phyloP scores from a whole-genome alignment of 2,888 invertebrate genomes.

The Onthophagus sagittarius region DNA sequence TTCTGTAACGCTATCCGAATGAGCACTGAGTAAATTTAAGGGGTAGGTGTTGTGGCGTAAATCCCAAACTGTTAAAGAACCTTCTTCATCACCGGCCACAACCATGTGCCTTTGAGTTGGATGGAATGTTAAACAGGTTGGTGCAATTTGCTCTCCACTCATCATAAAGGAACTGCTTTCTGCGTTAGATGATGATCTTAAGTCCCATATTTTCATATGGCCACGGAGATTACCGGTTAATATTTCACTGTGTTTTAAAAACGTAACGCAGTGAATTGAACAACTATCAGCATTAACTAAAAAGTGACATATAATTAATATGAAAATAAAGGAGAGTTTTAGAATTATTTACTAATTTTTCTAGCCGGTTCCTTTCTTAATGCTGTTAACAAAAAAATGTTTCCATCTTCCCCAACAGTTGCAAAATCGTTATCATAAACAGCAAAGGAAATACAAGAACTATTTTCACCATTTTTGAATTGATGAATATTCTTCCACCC shows the following conservation, averaged over 20 bases:
- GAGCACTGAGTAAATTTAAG: constrained; percentile 75
- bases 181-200: constrained; percentile 60
- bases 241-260: constrained; percentile 68
- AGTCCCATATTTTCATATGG: constrained; percentile 86
- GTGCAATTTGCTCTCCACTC: constrained; percentile 69
- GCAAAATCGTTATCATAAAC: constrained; percentile 74
- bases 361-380: constrained; percentile 51
- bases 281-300: constrained; percentile 68
- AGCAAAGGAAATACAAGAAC: constrained; percentile 74
- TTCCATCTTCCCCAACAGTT: constrained; percentile 83
- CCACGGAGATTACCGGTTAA: constrained; percentile 84
- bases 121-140: constrained; percentile 74
- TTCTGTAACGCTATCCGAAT: constrained; percentile 73
- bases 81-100: constrained; percentile 82
- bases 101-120: constrained; percentile 84
- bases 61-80: constrained; percentile 87
- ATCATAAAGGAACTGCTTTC: constrained; percentile 70
- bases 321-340: background rate
- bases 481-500: constrained; percentile 67
- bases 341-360: constrained; percentile 48
- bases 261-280: constrained; percentile 71
- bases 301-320: constrained; percentile 47
- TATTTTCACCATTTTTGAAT: constrained; percentile 53
- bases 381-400: constrained; percentile 56
- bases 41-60: constrained; percentile 79